Evolutionary conservation across 2,888 invertebrate species (phyloP).

Genomic region (Microctonus brassicae): DNA sequence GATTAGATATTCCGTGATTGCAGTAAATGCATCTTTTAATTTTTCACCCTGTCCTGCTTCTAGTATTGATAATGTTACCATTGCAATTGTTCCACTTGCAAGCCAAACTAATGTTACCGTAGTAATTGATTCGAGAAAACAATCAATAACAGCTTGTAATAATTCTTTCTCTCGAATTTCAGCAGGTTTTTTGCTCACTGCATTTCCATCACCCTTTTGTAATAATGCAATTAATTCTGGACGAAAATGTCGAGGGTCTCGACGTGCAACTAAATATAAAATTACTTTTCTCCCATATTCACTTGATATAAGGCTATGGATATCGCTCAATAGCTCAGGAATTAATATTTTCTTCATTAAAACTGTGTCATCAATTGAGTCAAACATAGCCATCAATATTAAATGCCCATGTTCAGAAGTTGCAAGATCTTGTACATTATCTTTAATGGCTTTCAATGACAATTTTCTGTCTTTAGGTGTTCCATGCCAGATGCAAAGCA

Average conservation of each 20-base stretch:
- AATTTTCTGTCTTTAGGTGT: constrained; percentile 84
- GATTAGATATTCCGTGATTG: constrained; percentile 70
- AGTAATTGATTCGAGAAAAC: constrained; percentile 73
- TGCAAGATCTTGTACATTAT: constrained; percentile 83
- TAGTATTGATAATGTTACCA: constrained; percentile 80
- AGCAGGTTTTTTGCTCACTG: constrained; percentile 81
- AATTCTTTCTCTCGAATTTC: constrained; percentile 78
- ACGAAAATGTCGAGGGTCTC: constrained; percentile 85
- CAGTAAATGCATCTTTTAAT: constrained; percentile 69
- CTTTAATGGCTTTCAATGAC: constrained; percentile 90
- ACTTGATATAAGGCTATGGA: constrained; percentile 78
- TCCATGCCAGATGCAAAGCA: constrained; percentile 90
- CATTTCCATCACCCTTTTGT: constrained; percentile 80
- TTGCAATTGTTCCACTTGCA: constrained; percentile 76
- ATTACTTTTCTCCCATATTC: constrained; percentile 90
- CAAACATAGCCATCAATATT: constrained; percentile 85
- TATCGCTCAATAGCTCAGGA: constrained; percentile 78
- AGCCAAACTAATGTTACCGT: constrained; percentile 79
- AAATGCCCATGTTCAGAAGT: constrained; percentile 91
- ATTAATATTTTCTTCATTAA: constrained; percentile 86
- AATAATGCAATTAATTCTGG: constrained; percentile 83
- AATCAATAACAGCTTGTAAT: constrained; percentile 75
- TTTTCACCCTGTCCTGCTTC: constrained; percentile 74
- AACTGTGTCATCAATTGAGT: constrained; percentile 93
- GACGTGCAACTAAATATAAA: constrained; percentile 88